phyloP scores from a whole-genome alignment of 2,797 vertebrate genomes.

The Pantherophis vulpinus region DNA sequence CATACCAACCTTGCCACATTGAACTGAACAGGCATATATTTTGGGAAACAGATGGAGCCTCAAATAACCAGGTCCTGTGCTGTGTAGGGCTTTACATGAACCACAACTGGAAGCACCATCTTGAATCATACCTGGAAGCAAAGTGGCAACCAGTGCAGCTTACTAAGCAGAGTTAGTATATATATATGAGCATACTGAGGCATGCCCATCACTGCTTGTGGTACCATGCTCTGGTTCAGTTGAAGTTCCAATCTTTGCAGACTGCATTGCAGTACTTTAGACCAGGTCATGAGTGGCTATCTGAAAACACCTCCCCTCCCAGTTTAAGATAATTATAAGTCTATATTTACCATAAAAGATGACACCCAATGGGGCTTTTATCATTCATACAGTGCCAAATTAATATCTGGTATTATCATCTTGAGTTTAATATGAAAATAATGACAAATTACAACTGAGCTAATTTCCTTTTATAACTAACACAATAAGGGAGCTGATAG shows the following conservation, averaged over 20 bases:
- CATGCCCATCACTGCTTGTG: background rate
- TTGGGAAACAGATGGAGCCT: background rate
- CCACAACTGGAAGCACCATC: background rate
- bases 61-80: background rate
- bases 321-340: background rate
- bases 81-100: background rate
- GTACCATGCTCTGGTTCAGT: background rate
- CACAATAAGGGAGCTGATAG: background rate
- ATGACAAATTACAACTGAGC: background rate
- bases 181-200: background rate
- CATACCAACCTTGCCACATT: background rate
- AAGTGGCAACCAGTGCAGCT: background rate
- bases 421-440: background rate
- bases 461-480: background rate
- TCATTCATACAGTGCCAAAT: background rate
- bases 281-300: background rate
- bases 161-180: background rate
- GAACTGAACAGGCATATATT: background rate
- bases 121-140: background rate
- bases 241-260: background rate
- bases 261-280: background rate
- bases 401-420: background rate
- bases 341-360: background rate
- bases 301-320: background rate
- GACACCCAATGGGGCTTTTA: background rate